These are phyloP conservation scores for Apostichopus parvimensis DNA, from an alignment of 35 echinoderm and acorn worm genomes.

Conservation along the genomic window DNA sequence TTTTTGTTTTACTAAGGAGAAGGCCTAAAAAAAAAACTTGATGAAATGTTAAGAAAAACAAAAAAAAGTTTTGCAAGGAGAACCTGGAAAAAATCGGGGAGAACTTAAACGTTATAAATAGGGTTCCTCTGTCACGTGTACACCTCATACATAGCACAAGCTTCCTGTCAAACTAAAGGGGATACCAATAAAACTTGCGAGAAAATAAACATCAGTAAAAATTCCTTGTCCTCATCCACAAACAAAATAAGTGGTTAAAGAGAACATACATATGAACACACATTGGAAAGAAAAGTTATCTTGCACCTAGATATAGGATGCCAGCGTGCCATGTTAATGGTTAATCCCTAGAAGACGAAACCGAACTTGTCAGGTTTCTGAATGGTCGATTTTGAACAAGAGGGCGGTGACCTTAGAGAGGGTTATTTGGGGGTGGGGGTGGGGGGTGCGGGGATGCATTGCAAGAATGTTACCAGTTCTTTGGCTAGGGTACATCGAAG, in stretches of 20 bases:
- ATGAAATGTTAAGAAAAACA: not conserved
- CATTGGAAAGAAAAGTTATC: no score
- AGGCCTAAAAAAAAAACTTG: not conserved
- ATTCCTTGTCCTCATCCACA: constrained; percentile 12
- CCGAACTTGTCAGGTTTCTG: no score
- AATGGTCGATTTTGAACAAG: no score
- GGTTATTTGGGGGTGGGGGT: no score
- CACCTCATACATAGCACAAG: not conserved
- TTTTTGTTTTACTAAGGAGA: not conserved
- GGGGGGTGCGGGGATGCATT: no score
- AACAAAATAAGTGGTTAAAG: constrained; percentile 8
- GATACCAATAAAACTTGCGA: constrained; percentile 18
- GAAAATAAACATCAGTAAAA: constrained; percentile 22
- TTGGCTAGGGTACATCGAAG: no score
- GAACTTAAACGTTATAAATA: not conserved
- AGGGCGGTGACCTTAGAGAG: no score
- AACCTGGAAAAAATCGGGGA: not conserved
- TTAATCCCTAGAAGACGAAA: no score
- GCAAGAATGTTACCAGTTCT: no score
- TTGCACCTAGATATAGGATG: no score
- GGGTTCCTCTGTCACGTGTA: not conserved
- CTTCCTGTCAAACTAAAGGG: constrained; percentile 20
- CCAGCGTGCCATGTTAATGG: no score
- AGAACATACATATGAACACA: not conserved
- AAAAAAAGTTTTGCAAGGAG: not conserved